phyloP scores from a whole-genome alignment of 2,113 vertebrate genomes.

The Stomatorhinus ivindoensis region DNA sequence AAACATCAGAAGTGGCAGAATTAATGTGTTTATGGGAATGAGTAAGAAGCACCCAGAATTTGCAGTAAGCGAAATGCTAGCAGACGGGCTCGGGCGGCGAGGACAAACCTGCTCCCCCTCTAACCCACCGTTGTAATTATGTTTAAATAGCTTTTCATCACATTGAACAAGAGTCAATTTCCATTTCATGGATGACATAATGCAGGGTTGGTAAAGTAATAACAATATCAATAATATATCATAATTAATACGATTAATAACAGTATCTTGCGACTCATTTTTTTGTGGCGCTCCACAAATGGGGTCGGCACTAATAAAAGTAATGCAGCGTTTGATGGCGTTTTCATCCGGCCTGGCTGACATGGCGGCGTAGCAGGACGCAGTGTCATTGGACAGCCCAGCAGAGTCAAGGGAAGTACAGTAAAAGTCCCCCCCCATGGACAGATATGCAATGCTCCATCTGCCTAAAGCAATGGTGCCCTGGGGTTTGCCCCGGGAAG shows the following conservation, averaged over 20 bases:
- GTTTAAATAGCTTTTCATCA: constrained; percentile 21
- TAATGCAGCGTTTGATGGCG: constrained; percentile 37
- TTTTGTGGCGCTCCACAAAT: neutral
- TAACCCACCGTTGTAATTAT: constrained; percentile 22
- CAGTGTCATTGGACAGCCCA: neutral
- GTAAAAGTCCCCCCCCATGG: neutral
- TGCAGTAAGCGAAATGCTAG: neutral
- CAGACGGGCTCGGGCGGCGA: neutral
- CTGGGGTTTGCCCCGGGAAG: neutral
- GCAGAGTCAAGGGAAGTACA: neutral
- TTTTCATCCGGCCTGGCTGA: neutral
- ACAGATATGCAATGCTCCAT: constrained; percentile 32
- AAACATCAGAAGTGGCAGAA: neutral
- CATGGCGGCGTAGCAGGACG: neutral
- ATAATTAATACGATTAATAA: constrained; percentile 10
- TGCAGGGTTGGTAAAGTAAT: constrained; percentile 26
- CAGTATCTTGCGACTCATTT: constrained; percentile 30
- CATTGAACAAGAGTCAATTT: constrained; percentile 26
- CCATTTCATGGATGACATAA: constrained; percentile 32
- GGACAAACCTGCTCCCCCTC: neutral
- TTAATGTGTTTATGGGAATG: neutral
- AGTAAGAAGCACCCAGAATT: neutral
- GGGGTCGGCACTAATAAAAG: constrained; percentile 36
- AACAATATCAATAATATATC: constrained; percentile 13
- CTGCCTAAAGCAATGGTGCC: constrained; percentile 26